phyloP scores from a whole-genome alignment of 2,888 invertebrate species.

The Monopis laevigella region DNA sequence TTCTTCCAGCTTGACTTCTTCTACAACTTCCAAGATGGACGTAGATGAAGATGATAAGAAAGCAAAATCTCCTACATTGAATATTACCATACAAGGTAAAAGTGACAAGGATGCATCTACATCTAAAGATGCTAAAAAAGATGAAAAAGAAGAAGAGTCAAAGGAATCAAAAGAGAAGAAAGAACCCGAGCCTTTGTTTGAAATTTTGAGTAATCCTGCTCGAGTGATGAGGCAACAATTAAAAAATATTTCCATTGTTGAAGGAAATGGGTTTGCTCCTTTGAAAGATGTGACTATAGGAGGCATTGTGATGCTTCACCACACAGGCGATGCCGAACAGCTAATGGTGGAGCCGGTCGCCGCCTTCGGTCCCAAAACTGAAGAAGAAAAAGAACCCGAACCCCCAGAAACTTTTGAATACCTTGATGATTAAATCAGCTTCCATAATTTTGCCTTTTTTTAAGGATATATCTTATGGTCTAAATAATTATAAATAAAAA shows the following conservation, averaged over 20 bases:
- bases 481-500: too few relatives aligned
- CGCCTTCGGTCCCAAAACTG: constrained; percentile 89
- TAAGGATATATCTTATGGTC: neutral
- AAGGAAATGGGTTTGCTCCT: constrained; percentile 82
- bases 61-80: constrained; percentile 56
- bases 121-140: constrained; percentile 60
- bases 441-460: too few relatives aligned
- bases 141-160: constrained; percentile 58
- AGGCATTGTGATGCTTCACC: constrained; percentile 94
- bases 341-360: constrained; percentile 92
- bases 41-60: constrained; percentile 76
- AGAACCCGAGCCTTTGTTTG: constrained; percentile 93
- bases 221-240: constrained; percentile 93
- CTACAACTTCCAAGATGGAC: constrained; percentile 84
- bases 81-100: constrained; percentile 57
- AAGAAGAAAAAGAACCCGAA: constrained; percentile 96
- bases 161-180: constrained; percentile 67
- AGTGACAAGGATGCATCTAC: constrained; percentile 45
- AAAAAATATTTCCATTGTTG: constrained; percentile 80
- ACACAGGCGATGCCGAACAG: constrained; percentile 83
- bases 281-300: constrained; percentile 94
- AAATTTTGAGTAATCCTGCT: constrained; percentile 94
- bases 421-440: constrained; percentile 75
- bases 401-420: constrained; percentile 98
- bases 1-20: constrained; percentile 64